Evolutionary conservation across 1,140 invertebrate species (phyloP).

Genomic region (Argopecten irradians): DNA sequence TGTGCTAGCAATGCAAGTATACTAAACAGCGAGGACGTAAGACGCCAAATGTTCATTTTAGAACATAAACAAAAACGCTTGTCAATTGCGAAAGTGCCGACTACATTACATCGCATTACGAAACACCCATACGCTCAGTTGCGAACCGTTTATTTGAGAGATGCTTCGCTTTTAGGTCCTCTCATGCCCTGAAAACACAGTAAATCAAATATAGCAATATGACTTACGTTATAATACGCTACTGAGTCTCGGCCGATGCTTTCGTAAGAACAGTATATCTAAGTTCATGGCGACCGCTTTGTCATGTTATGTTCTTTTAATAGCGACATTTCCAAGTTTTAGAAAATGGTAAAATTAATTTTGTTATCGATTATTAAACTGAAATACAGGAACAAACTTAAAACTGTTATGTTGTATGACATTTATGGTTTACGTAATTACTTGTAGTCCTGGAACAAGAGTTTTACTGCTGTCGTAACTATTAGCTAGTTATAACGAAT

Average conservation of each 20-base stretch:
- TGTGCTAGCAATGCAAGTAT: not conserved
- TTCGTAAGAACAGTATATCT: not conserved
- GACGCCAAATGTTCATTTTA: not conserved
- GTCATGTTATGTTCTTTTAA: constrained; percentile 15
- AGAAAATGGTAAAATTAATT: not conserved
- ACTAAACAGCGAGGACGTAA: not conserved
- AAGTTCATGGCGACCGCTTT: not conserved
- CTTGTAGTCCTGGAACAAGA: not conserved
- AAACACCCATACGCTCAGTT: not conserved
- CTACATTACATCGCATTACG: not conserved
- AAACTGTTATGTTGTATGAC: not conserved
- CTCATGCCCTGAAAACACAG: not conserved
- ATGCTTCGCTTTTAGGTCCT: not conserved
- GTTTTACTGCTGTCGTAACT: not conserved
- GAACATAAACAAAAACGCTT: not conserved
- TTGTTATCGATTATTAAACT: not conserved
- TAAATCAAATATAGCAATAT: not conserved
- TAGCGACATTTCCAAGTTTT: not conserved
- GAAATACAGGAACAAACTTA: not conserved
- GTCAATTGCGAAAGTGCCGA: not conserved
- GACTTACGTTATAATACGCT: not conserved
- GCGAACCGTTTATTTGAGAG: not conserved
- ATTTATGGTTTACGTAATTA: not conserved
- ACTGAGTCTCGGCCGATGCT: not conserved
- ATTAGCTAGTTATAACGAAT: not conserved